These are phyloP conservation scores for Botia almorhae DNA, from an alignment of 2,797 vertebrate species.

Conservation along the genomic window DNA sequence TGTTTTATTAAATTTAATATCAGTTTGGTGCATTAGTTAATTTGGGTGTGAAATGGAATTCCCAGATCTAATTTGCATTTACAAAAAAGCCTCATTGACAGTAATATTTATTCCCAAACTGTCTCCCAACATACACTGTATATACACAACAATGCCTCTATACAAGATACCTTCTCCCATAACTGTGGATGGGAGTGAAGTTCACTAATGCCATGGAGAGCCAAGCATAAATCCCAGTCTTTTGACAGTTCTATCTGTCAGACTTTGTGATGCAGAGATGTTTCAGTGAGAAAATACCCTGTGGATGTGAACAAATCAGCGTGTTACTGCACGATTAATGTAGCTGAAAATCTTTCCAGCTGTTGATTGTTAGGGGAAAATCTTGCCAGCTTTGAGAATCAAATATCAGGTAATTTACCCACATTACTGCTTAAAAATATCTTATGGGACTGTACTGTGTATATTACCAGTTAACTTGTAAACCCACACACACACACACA, in stretches of 20 bases:
- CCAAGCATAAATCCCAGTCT: conserved; percentile 61
- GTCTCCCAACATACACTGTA: conserved; percentile 33
- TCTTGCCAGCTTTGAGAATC: conserved; percentile 60
- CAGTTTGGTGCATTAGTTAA: conserved; percentile 68
- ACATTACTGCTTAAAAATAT: background rate
- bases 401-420: conserved; percentile 35
- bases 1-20: conserved; percentile 59
- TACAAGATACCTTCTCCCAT: background rate
- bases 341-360: conserved; percentile 71
- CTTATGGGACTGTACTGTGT: background rate
- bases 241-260: conserved; percentile 74
- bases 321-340: conserved; percentile 80
- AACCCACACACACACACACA: too few relatives aligned
- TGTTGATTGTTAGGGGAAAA: conserved; percentile 70
- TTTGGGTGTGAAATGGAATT: conserved; percentile 72
- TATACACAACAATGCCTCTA: conserved; percentile 17
- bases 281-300: conserved; percentile 76
- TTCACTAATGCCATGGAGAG: conserved; percentile 44
- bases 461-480: background rate
- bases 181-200: conserved; percentile 50
- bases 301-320: conserved; percentile 73
- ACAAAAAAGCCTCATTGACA: conserved; percentile 73
- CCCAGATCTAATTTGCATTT: conserved; percentile 72
- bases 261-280: conserved; percentile 72
- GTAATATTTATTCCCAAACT: conserved; percentile 67